Evolutionary conservation across 2,888 invertebrate species (phyloP).

Genomic region (Tetragonisca angustula): DNA sequence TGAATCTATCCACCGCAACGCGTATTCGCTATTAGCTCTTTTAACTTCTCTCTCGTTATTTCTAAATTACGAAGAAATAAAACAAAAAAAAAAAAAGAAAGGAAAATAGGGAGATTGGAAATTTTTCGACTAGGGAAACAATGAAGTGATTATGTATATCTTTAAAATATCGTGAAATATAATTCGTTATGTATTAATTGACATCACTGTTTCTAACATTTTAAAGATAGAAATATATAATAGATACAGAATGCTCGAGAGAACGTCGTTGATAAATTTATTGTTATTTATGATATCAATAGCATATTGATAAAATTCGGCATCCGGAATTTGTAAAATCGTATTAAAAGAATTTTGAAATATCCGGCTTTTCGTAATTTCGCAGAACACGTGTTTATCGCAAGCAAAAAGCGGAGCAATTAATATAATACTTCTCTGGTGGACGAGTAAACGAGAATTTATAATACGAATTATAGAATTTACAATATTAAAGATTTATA

Average conservation of each 20-base stretch:
- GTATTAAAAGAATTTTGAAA: background rate
- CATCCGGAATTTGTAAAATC: background rate
- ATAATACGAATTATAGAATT: too few species aligned
- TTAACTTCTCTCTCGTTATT: background rate
- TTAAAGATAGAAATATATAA: background rate
- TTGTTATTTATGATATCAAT: background rate
- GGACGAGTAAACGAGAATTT: too few species aligned
- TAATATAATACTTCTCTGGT: background rate
- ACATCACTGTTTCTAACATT: too few species aligned
- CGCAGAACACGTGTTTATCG: background rate
- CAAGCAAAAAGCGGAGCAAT: background rate
- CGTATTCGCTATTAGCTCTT: background rate
- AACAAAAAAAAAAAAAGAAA: background rate
- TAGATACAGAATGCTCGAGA: background rate
- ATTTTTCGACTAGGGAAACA: background rate
- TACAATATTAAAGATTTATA: too few species aligned
- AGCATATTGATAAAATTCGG: background rate
- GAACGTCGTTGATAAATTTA: background rate
- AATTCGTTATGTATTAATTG: too few species aligned
- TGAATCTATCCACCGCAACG: constrained; percentile 8
- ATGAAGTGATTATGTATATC: background rate
- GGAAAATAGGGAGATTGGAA: background rate
- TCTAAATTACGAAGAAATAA: background rate
- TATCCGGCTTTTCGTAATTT: background rate
- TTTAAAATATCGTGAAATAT: background rate